phyloP scores from a whole-genome alignment of 2,888 invertebrate species.

The Nymphalis c-album region DNA sequence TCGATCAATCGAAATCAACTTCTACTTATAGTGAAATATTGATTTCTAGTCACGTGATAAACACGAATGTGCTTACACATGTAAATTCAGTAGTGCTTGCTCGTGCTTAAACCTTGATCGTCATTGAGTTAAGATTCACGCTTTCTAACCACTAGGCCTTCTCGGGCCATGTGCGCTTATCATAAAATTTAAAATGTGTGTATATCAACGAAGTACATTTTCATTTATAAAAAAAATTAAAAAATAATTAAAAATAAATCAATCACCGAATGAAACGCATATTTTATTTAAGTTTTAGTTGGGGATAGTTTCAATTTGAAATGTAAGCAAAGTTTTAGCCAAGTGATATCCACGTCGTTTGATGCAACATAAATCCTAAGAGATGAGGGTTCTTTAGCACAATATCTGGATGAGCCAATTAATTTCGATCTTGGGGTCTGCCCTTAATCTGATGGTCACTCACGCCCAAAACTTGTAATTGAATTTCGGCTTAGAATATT shows the following conservation, averaged over 20 bases:
- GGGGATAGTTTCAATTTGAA: neutral
- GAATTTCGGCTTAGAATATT: slow-evolving; percentile 67
- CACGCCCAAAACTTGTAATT: slow-evolving; percentile 71
- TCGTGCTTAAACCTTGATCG: too few relatives aligned
- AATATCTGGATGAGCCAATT: slow-evolving; percentile 77
- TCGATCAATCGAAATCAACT: neutral
- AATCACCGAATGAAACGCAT: neutral
- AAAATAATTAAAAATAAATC: neutral
- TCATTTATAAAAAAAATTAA: neutral
- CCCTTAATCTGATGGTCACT: slow-evolving; percentile 77
- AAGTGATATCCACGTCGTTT: slow-evolving; percentile 46
- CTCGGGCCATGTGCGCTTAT: too few relatives aligned
- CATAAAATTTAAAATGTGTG: too few relatives aligned
- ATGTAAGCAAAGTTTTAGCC: slow-evolving; percentile 42
- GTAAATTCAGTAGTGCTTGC: too few relatives aligned
- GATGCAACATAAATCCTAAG: slow-evolving; percentile 65
- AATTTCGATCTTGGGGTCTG: slow-evolving; percentile 68
- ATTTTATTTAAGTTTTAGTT: neutral
- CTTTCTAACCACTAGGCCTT: too few relatives aligned
- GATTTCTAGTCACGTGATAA: slow-evolving; percentile 22
- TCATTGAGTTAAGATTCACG: too few relatives aligned
- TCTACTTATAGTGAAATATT: slow-evolving; percentile 17
- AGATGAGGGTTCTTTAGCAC: slow-evolving; percentile 68
- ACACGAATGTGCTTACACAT: too few relatives aligned
- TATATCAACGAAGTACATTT: too few relatives aligned